Evolutionary conservation across 2,113 vertebrate genomes (phyloP), one percentile per base, ranked within the genome.

Genomic region (Pomatorhinus ruficollis): DNA sequence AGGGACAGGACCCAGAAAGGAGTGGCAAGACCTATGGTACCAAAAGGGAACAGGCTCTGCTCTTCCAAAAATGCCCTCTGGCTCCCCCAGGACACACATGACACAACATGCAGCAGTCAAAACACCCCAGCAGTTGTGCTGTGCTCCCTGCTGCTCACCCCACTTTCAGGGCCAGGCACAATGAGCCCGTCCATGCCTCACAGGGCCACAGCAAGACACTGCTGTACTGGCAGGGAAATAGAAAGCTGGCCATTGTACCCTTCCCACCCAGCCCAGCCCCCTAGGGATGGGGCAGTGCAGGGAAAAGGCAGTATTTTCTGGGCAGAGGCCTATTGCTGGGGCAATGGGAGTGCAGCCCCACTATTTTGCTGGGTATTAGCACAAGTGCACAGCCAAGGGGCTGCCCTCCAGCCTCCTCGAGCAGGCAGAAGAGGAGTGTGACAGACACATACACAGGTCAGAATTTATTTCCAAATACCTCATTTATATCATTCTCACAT

Each of bases 381-480:
- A 1, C 5, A 7, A 7, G 18, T 10, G 21, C 71, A 35, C 0
- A 0, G 52, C 40, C 78, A 89, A 89, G 23, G 37, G 45, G 22
- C 49, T 70, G 64, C 33, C 88, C 76, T 57, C 35, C 83, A 92
- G n/a, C 42, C 49, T 87, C 77, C 59, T 63, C 0, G 1, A 50
- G 61, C 8, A 2, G 23, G 76, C 47, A 91, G 72, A 85, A 95
- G 50, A 97, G 74, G n/a, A n/a, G n/a, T n/a, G n/a, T n/a, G n/a
- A 70, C 82, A 97, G 83, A 81, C 35, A 8, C 28, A 3, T 53
- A 86, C 72, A 79, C 57, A 79, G 89, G 74, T 97, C 79, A 97
- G 81, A 93, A 90, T 98, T 98, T 97, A 97, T 98, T 98, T 97
- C 91, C 87, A 95, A 93, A 77, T 94, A 93, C 27, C 79, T 96